A percentile compares a stretch with the other conserved stretches of the same genome.
These are phyloP conservation scores for Peromyscus aztecus DNA, from an alignment of 2,797 vertebrate genomes.

Conservation along the genomic window DNA sequence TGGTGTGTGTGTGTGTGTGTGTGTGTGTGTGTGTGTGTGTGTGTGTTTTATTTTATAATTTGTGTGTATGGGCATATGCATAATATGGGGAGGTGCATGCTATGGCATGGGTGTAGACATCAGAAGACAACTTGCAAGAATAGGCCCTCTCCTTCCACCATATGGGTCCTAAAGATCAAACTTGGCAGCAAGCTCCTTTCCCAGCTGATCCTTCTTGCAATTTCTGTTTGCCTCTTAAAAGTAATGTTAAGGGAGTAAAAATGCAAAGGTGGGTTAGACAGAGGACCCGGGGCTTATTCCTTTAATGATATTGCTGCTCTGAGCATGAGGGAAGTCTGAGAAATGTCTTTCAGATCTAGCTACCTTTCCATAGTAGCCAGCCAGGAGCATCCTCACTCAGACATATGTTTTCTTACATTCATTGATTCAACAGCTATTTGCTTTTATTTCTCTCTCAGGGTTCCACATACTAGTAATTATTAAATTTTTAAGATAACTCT, in stretches of 20 bases:
- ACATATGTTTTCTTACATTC: not conserved
- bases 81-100: not conserved
- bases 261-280: not conserved
- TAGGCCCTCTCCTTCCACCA: not conserved
- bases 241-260: not conserved
- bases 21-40: too few species aligned
- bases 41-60: not conserved
- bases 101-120: not conserved
- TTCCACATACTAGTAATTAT: not conserved
- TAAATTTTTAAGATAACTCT: constrained; percentile 13
- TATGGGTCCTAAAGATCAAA: not conserved
- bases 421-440: not conserved
- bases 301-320: not conserved
- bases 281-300: not conserved
- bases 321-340: not conserved
- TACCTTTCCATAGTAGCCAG: not conserved
- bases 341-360: not conserved
- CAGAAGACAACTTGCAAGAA: not conserved
- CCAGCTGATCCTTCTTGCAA: not conserved
- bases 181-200: not conserved
- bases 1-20: not conserved
- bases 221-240: not conserved
- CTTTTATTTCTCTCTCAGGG: constrained; percentile 1
- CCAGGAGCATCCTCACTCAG: not conserved
- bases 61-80: too few species aligned